Evolutionary conservation across 2,888 invertebrate species (phyloP), one percentile per base, ranked within the genome.

Genomic region (Tetragonula carbonaria): DNA sequence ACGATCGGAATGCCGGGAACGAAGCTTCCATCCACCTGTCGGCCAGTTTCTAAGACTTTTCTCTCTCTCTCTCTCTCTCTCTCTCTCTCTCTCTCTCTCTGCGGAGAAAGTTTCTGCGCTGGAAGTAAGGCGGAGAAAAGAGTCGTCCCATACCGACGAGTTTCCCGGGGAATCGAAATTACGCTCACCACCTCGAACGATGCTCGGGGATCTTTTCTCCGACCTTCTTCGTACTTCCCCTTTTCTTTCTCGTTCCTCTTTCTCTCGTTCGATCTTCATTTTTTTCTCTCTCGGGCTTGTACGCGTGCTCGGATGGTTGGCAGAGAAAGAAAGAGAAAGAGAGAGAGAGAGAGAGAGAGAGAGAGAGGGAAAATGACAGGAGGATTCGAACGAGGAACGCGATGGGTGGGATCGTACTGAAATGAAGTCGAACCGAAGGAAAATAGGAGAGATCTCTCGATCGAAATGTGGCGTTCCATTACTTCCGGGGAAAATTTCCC

Each of bases 1-100:
- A 89, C 91, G 91, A 92, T 92, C 92, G 92, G 91, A 91, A 91
- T 90, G 90, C 91, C 84, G 85, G 84, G 88, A 89, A 91, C 86
- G 90, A 90, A 90, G 89, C 89, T 88, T 88, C 89, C 78, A 88
- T 91, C 88, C 86, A 91, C 89, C 92, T 90, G 91, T 91, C 91
- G 91, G 76, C 75, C 67, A 63, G 79, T 81, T 80, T 78, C 85
- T 83, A 78, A 89, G 91, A 88, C 88, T 88, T 65, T 74, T 5
- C 28, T n/a, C 6, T 13, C 11, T 45, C 45, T 45, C 45, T 45
- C 45, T 45, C 45, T 45, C 45, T 45, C 45, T 45, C 1, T 45
- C 77, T 5, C 28, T 18, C 4, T 13, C 45, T 45, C 45, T 45
- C 45, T 45, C 1, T 45, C 77, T 5, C 28, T 18, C 4, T 13